Conservation (phyloP, 2,888 invertebrate species). For the Catocala sponsa region DNA sequence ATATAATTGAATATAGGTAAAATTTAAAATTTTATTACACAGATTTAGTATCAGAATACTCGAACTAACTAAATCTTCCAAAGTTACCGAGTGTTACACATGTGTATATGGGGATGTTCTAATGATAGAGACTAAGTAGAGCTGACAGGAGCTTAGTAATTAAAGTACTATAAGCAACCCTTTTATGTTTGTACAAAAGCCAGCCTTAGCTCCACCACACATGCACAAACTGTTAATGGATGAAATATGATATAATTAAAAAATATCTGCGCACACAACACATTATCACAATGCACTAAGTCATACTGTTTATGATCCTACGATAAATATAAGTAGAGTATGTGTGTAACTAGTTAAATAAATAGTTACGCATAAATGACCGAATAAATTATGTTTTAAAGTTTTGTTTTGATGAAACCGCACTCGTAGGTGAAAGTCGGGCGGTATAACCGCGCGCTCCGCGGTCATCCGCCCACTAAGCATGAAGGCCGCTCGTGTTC, state of each 20-base stretch:
- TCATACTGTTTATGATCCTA: conserved; percentile 4
- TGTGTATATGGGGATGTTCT: conserved; percentile 18
- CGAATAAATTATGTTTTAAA: conserved; percentile 45
- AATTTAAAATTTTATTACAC: background rate
- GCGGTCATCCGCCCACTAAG: conserved; percentile 78
- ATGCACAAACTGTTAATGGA: conserved; percentile 63
- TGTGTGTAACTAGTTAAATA: conserved; percentile 32
- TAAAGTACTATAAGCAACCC: conserved; percentile 48
- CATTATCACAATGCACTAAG: conserved; percentile 45
- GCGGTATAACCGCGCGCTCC: conserved; percentile 60
- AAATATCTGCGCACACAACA: conserved; percentile 43
- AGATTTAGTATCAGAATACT: background rate
- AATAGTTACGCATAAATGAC: conserved; percentile 46
- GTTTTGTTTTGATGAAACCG: conserved; percentile 70
- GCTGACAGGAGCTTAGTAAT: conserved; percentile 42
- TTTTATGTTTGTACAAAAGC: conserved; percentile 55
- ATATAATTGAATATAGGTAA: background rate
- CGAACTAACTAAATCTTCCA: background rate
- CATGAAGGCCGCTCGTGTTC: conserved; percentile 77
- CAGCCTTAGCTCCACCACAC: conserved; percentile 57
- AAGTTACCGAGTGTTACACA: background rate
- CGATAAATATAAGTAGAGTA: conserved; percentile 13
- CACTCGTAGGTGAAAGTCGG: conserved; percentile 75
- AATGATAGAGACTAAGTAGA: conserved; percentile 24
- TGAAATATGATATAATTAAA: conserved; percentile 51